Percentiles rank a stretch among this genome's conserved stretches.
These are phyloP conservation scores for Lichenostomus cassidix DNA, from an alignment of 2,113 vertebrate species.

Conservation along the genomic window DNA sequence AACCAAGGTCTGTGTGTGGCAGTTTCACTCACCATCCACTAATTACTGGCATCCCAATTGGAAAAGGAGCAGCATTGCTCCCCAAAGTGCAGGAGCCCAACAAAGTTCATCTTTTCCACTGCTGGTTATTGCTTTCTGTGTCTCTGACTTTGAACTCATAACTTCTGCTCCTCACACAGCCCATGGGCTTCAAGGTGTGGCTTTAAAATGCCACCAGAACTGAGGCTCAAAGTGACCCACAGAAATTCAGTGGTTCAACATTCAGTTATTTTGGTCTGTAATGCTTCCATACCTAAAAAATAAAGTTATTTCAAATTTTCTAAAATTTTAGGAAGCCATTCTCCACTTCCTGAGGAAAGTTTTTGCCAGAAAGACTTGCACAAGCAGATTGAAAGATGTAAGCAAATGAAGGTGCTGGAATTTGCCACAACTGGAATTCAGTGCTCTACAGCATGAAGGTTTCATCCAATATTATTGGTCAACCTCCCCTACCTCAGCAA, in stretches of 20 bases:
- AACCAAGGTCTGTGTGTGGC: background rate
- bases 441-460: background rate
- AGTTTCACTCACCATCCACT: background rate
- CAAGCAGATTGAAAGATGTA: background rate
- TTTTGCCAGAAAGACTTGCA: background rate
- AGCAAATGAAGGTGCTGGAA: background rate
- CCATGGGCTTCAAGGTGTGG: background rate
- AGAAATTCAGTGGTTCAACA: background rate
- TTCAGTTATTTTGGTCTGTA: rapidly evolving
- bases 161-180: background rate
- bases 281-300: background rate
- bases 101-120: background rate
- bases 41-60: background rate
- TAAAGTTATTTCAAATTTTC: background rate
- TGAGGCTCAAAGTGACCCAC: background rate
- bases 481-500: background rate
- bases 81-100: background rate
- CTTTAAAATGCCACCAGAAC: background rate
- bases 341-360: background rate
- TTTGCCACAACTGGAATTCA: background rate
- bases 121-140: background rate
- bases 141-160: background rate
- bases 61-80: background rate
- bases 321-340: background rate
- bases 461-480: background rate